phyloP scores from a whole-genome alignment of 2,113 vertebrate species.

The Campylorhamphus procurvoides region DNA sequence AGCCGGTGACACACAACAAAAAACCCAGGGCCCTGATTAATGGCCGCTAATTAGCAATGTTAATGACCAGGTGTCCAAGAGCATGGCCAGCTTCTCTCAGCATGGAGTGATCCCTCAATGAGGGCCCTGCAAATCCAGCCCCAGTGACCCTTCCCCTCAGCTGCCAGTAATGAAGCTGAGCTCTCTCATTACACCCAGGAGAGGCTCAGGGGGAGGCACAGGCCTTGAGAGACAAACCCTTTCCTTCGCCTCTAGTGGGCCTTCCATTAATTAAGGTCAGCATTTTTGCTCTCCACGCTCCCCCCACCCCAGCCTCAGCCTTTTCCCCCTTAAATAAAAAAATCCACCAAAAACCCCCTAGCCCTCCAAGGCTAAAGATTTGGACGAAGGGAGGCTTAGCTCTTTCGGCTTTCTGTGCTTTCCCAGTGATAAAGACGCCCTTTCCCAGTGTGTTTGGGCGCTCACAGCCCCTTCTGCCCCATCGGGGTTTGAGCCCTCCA shows the following conservation, averaged over 20 bases:
- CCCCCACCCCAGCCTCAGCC: background rate
- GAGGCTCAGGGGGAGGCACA: conserved; percentile 80
- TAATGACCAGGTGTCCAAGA: conserved; percentile 99
- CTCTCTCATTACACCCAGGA: conserved; percentile 87
- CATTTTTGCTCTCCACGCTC: conserved; percentile 59
- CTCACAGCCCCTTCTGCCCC: background rate
- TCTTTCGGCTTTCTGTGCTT: background rate
- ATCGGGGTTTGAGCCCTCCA: background rate
- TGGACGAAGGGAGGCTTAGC: conserved; percentile 30
- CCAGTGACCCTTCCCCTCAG: conserved; percentile 89
- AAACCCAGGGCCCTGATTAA: conserved; percentile 94
- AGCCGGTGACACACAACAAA: conserved; percentile 83
- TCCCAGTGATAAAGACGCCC: background rate
- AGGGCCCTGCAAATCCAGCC: conserved; percentile 91
- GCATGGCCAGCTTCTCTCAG: conserved; percentile 94
- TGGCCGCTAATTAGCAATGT: conserved; percentile 99
- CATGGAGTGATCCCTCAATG: conserved; percentile 87
- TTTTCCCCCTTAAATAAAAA: background rate
- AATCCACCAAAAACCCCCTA: background rate
- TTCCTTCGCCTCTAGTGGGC: conserved; percentile 78
- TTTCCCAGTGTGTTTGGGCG: background rate
- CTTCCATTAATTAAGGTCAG: conserved; percentile 84
- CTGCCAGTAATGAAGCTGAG: conserved; percentile 84
- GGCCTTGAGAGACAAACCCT: conserved; percentile 80
- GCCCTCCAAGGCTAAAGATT: conserved; percentile 65